Conservation (phyloP, 1,140 invertebrate genomes). For the Tyrophagus putrescentiae region DNA sequence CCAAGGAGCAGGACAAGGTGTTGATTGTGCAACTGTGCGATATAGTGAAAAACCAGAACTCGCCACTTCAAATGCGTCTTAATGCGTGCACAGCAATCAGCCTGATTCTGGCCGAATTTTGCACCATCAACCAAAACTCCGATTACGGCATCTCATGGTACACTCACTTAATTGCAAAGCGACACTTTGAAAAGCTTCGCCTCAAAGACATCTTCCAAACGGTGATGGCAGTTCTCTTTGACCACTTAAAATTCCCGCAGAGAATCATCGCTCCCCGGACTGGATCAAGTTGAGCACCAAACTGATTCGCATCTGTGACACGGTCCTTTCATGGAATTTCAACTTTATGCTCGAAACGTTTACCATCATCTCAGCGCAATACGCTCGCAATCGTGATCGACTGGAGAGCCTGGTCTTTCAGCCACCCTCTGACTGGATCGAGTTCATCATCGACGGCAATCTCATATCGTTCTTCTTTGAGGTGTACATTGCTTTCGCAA, state of each 20-base stretch:
- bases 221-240: slow-evolving; percentile 42
- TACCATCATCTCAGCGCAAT: slow-evolving; percentile 47
- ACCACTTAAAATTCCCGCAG: slow-evolving; percentile 39
- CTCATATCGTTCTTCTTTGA: slow-evolving; percentile 61
- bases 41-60: neutral
- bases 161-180: slow-evolving; percentile 64
- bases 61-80: slow-evolving; percentile 32
- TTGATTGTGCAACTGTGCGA: slow-evolving; percentile 4
- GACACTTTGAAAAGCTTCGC: slow-evolving; percentile 61
- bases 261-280: slow-evolving; percentile 38
- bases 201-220: slow-evolving; percentile 62
- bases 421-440: slow-evolving; percentile 49
- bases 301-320: slow-evolving; percentile 53
- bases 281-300: slow-evolving; percentile 36
- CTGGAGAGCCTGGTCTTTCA: slow-evolving; percentile 43
- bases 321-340: slow-evolving; percentile 57
- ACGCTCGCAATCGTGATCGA: slow-evolving; percentile 25
- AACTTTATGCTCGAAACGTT: slow-evolving; percentile 34
- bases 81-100: slow-evolving; percentile 64
- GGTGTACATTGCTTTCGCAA: slow-evolving; percentile 44
- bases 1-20: slow-evolving; percentile 27
- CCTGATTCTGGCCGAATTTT: slow-evolving; percentile 70
- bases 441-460: slow-evolving; percentile 54
- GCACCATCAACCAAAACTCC: slow-evolving; percentile 61
- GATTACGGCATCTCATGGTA: slow-evolving; percentile 72